Percentiles rank a stretch among this genome's conserved stretches.
These are phyloP conservation scores for Oedothorax gibbosus DNA, from an alignment of 1,140 invertebrate genomes.

Conservation along the genomic window DNA sequence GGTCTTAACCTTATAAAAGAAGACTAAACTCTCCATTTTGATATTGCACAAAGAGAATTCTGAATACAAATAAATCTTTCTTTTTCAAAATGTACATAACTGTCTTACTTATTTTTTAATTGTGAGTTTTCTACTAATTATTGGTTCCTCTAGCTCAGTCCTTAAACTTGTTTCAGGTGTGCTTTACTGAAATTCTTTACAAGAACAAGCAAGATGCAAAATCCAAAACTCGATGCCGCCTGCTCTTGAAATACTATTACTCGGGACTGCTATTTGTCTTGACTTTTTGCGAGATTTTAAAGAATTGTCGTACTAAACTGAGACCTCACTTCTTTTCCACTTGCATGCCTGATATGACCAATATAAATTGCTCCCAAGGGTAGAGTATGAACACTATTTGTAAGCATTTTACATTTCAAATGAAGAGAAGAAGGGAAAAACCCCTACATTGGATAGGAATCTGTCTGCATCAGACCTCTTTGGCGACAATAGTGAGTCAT, in stretches of 20 bases:
- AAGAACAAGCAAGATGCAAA: slow-evolving; percentile 6
- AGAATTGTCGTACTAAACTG: slow-evolving; percentile 42
- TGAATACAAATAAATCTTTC: too few relatives aligned
- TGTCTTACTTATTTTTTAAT: background rate
- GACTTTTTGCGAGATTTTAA: slow-evolving; percentile 39
- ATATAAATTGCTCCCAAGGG: slow-evolving; percentile 58
- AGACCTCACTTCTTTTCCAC: slow-evolving; percentile 60
- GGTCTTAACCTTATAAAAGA: too few relatives aligned
- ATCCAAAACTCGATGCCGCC: background rate
- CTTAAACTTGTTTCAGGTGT: slow-evolving; percentile 28
- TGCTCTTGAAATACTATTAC: slow-evolving; percentile 37
- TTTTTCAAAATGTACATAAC: background rate
- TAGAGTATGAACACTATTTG: background rate
- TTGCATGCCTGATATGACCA: slow-evolving; percentile 55
- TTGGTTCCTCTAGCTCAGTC: background rate
- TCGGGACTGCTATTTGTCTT: slow-evolving; percentile 49
- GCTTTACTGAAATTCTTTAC: slow-evolving; percentile 2
- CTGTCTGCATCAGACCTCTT: too few relatives aligned
- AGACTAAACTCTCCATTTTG: too few relatives aligned
- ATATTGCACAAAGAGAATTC: too few relatives aligned
- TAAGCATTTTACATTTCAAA: too few relatives aligned
- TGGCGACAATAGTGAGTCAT: too few relatives aligned
- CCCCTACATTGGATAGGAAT: too few relatives aligned
- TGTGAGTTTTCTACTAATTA: background rate
- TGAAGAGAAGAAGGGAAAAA: too few relatives aligned